Conservation (phyloP, 1,140 invertebrate genomes). For the Drosophila ficusphila region DNA sequence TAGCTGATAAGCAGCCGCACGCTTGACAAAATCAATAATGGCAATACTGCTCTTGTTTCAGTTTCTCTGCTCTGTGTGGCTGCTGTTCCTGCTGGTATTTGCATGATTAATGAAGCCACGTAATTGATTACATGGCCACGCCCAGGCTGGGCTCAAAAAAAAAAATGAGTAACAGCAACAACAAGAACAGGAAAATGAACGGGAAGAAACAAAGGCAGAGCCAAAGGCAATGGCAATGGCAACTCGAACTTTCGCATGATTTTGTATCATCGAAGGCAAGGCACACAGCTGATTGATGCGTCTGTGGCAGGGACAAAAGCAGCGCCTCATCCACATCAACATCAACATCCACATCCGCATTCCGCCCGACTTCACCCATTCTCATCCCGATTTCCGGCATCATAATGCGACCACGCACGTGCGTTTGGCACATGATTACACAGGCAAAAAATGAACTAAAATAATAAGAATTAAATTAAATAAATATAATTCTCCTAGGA, state of each 20-base stretch:
- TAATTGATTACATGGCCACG: constrained; percentile 76
- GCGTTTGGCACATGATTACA: constrained; percentile 46
- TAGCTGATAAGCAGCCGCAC: constrained; percentile 48
- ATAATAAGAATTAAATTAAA: too few relatives aligned
- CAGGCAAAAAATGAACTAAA: not conserved
- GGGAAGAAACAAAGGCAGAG: constrained; percentile 27
- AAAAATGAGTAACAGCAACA: too few relatives aligned
- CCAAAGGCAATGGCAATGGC: constrained; percentile 4
- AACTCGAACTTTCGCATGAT: constrained; percentile 35
- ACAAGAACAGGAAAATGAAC: not conserved
- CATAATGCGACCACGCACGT: constrained; percentile 54
- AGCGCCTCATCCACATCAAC: constrained; percentile 6
- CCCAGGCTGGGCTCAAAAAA: constrained; percentile 23
- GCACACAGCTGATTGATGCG: constrained; percentile 72
- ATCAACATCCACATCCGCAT: not conserved
- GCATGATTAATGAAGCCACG: constrained; percentile 79
- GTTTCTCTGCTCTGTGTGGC: constrained; percentile 7
- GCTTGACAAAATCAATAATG: constrained; percentile 73
- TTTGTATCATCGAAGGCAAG: constrained; percentile 61
- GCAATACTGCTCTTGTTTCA: constrained; percentile 37
- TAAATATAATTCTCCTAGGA: too few relatives aligned
- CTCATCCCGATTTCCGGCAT: constrained; percentile 21
- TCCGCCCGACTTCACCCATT: not conserved
- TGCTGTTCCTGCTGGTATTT: constrained; percentile 58
- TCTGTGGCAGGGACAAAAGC: constrained; percentile 47